These are phyloP conservation scores for Sisyra terminalis DNA, from an alignment of 2,888 invertebrate species.

Conservation along the genomic window DNA sequence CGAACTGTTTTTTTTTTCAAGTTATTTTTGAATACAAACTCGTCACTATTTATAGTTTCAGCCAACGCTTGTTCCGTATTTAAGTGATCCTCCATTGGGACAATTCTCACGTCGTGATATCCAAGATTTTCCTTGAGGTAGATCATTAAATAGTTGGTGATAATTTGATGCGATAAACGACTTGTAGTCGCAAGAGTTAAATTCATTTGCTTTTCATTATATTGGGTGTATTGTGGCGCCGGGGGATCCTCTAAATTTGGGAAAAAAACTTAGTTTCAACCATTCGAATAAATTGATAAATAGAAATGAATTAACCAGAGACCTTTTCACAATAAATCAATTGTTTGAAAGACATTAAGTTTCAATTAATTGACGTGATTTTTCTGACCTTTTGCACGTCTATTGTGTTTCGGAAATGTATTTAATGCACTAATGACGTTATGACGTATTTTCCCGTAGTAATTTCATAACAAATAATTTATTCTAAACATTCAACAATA, in stretches of 20 bases:
- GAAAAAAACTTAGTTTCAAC: too few species aligned
- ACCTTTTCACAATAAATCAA: too few species aligned
- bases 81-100: slow-evolving; percentile 28
- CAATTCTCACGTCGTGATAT: slow-evolving; percentile 27
- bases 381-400: too few species aligned
- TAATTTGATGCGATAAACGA: slow-evolving; percentile 36
- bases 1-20: background rate
- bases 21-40: slow-evolving; percentile 1
- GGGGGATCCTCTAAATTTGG: background rate
- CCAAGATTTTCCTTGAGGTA: slow-evolving; percentile 32
- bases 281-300: too few species aligned
- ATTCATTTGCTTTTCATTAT: slow-evolving; percentile 24
- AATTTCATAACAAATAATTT: too few species aligned
- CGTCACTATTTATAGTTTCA: background rate
- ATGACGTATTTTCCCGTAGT: too few species aligned
- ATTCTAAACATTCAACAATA: too few species aligned
- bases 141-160: slow-evolving; percentile 38
- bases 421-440: background rate
- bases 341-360: too few species aligned
- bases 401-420: background rate
- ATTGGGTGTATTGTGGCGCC: slow-evolving; percentile 25
- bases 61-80: slow-evolving; percentile 21
- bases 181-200: slow-evolving; percentile 35
- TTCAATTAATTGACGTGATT: background rate
- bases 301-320: too few species aligned